phyloP scores from a whole-genome alignment of 2,113 vertebrate species.

The Halichoeres trimaculatus region DNA sequence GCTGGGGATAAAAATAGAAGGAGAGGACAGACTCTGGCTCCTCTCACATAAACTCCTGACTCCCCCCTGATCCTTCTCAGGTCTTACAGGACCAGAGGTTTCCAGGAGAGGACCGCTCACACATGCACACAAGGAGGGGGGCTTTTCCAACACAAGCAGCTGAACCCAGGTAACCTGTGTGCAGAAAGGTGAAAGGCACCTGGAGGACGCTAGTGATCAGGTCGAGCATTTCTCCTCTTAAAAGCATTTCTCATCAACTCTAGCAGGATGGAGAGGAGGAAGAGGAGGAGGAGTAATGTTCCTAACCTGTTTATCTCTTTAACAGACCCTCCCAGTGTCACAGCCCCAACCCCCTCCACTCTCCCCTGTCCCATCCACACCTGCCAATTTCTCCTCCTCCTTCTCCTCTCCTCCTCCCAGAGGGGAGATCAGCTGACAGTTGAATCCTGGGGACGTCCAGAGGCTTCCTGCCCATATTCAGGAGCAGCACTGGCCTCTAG shows the following conservation, averaged over 20 bases:
- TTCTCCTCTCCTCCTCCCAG: conserved; percentile 60
- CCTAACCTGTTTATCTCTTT: conserved; percentile 56
- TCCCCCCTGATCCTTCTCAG: too few species aligned
- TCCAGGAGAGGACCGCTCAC: too few species aligned
- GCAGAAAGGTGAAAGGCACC: not conserved
- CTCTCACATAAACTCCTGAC: too few species aligned
- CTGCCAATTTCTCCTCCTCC: conserved; percentile 58
- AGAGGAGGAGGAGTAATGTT: conserved; percentile 15
- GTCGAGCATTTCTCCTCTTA: conserved; percentile 19
- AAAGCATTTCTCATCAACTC: conserved; percentile 55
- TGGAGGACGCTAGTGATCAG: conserved; percentile 2
- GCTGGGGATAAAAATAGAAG: conserved; percentile 14
- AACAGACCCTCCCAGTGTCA: conserved; percentile 70
- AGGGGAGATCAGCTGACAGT: conserved; percentile 77
- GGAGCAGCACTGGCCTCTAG: conserved; percentile 68
- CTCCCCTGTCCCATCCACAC: conserved; percentile 65
- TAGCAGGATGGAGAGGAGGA: conserved; percentile 2
- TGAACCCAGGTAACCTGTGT: too few species aligned
- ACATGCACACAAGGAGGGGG: too few species aligned
- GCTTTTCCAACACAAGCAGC: too few species aligned
- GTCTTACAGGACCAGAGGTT: too few species aligned
- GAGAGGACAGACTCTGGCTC: too few species aligned
- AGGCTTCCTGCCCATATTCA: conserved; percentile 75
- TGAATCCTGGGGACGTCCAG: conserved; percentile 79
- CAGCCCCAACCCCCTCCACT: conserved; percentile 36